These are phyloP conservation scores for Yponomeuta sedellus DNA, from an alignment of 2,888 invertebrate species.

Conservation along the genomic window DNA sequence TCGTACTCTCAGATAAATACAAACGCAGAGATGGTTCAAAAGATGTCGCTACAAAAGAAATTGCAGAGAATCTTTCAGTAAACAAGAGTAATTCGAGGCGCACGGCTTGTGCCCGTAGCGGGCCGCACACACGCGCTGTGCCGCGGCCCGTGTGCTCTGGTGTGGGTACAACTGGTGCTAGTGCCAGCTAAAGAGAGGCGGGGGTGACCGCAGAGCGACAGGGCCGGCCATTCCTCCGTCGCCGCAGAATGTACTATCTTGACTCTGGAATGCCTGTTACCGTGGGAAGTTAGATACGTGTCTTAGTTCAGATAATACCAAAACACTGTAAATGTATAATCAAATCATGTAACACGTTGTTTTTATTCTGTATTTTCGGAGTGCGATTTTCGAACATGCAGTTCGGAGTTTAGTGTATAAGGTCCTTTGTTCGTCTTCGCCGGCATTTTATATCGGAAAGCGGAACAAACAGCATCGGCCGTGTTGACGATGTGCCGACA, in stretches of 20 bases:
- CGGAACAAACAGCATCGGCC: slow-evolving; percentile 1
- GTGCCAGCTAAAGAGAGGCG: too few relatives aligned
- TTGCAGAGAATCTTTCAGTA: slow-evolving; percentile 3
- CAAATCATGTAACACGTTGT: background rate
- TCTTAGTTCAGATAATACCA: background rate
- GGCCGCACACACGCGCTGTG: background rate
- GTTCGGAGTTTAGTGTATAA: background rate
- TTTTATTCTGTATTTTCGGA: background rate
- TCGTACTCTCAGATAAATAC: background rate
- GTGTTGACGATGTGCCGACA: slow-evolving; percentile 2
- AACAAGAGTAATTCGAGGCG: slow-evolving; percentile 2
- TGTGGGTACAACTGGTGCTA: too few relatives aligned
- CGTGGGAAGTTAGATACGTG: background rate
- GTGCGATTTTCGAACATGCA: background rate
- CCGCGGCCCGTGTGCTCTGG: background rate
- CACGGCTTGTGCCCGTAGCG: background rate
- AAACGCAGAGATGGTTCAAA: background rate
- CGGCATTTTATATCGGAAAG: slow-evolving; percentile 3
- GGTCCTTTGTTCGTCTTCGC: background rate
- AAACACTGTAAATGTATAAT: background rate
- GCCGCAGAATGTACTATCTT: background rate
- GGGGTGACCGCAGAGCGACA: too few relatives aligned
- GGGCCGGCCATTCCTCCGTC: background rate
- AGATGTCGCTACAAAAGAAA: background rate
- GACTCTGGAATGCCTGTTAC: background rate